Percentiles rank a stretch among this genome's conserved stretches.
These are phyloP conservation scores for Oriolus oriolus DNA, from an alignment of 2,113 vertebrate genomes.

Conservation along the genomic window DNA sequence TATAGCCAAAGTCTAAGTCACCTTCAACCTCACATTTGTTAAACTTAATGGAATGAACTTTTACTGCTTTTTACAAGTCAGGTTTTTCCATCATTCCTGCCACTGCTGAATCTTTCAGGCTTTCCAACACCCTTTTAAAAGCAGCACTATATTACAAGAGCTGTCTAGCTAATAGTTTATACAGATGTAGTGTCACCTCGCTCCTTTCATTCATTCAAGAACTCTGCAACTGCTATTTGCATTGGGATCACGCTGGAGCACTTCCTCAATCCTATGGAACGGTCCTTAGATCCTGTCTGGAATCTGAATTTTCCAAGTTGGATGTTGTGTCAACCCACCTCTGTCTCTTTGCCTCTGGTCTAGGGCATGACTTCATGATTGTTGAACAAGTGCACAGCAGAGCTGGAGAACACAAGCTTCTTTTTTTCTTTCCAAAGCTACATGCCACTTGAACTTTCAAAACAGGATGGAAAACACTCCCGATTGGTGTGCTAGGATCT, in stretches of 20 bases:
- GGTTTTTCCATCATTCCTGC: neutral
- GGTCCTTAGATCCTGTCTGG: neutral
- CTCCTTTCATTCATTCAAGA: neutral
- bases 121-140: slow-evolving; percentile 2
- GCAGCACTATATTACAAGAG: neutral
- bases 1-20: neutral
- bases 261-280: neutral
- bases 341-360: neutral
- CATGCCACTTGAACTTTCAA: neutral
- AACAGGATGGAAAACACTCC: neutral
- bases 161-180: neutral
- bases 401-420: neutral
- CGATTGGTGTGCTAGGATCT: neutral
- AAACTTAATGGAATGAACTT: neutral
- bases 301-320: neutral
- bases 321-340: neutral
- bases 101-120: neutral
- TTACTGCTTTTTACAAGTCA: neutral
- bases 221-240: neutral
- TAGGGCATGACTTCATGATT: neutral
- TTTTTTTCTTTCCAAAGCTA: neutral
- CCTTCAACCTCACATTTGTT: neutral
- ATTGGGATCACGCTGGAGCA: neutral
- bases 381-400: neutral
- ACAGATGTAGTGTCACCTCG: neutral